Evolutionary conservation across 1,140 invertebrate species (phyloP).

Genomic region (Drosophila simulans): DNA sequence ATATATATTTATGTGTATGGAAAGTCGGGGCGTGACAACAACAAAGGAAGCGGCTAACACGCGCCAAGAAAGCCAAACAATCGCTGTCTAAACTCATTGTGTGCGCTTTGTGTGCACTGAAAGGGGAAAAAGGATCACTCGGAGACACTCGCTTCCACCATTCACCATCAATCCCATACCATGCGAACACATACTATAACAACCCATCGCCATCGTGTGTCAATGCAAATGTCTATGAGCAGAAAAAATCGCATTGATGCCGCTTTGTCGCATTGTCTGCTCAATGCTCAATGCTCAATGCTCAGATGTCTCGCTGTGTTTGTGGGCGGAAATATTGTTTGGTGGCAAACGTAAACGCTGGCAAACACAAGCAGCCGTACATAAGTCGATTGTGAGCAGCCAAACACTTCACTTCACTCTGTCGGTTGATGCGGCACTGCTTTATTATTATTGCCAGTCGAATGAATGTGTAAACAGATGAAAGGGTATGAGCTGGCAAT

Average conservation of each 20-base stretch:
- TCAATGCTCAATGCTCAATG: conserved; percentile 27
- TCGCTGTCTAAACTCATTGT: conserved; percentile 80
- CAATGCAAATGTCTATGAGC: conserved; percentile 76
- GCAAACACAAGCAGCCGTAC: conserved; percentile 40
- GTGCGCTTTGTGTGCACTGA: conserved; percentile 51
- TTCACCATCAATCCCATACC: too few relatives aligned
- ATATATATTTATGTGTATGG: neutral
- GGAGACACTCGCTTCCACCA: conserved; percentile 15
- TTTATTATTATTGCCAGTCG: conserved; percentile 66
- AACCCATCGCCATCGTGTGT: conserved; percentile 43
- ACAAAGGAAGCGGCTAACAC: conserved; percentile 43
- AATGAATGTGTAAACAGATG: conserved; percentile 52
- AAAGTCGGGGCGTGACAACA: conserved; percentile 39
- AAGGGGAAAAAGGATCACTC: conserved; percentile 67
- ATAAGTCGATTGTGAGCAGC: conserved; percentile 60
- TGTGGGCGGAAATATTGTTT: conserved; percentile 47
- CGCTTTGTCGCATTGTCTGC: conserved; percentile 71
- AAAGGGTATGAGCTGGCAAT: neutral
- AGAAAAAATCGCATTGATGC: conserved; percentile 68
- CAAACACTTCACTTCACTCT: conserved; percentile 75
- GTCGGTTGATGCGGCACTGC: conserved; percentile 66
- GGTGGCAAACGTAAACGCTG: conserved; percentile 22
- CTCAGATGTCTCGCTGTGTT: conserved; percentile 1
- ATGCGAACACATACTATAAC: neutral
- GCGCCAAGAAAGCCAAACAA: conserved; percentile 64